Evolutionary conservation across 2,113 vertebrate genomes (phyloP), one percentile per base, ranked within the genome.

Genomic region (Willisornis vidua): DNA sequence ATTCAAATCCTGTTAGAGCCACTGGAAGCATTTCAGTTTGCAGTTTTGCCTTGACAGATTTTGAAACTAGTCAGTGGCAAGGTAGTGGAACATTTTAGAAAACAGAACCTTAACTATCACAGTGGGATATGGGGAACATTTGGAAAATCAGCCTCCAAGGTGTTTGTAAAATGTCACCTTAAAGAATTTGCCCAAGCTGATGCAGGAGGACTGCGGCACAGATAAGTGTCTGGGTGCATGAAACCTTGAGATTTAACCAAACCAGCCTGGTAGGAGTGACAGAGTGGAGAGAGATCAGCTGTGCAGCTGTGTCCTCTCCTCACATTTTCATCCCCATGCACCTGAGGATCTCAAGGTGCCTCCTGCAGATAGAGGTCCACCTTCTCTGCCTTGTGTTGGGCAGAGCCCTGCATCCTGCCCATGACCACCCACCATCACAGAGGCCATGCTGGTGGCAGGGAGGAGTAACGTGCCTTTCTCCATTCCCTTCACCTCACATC

Each of bases 311-410:
- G 57, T 52, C 41, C 54, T 54, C 41, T 76, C 29, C 25, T 2
- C 6, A 5, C 3, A 1, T 41, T 72, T 76, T 57, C 51, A 67
- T 14, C 6, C 9, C 28, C 26, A 1, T 8, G 17, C 14, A 43
- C 14, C n/a, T 37, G 39, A 25, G 18, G 14, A 37, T 88, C 14
- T 49, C 41, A 17, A 24, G 24, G 17, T 57, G 7, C 9, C 22
- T 29, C 5, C 35, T 39, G 12, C 14, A 28, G 16, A 7, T 0
- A 1, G 12, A 55, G 19, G 12, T 33, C 7, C 6, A 29, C 8
- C 16, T 5, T 67, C 12, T 14, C 35, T 84, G 46, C 37, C 25
- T 2, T 5, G 15, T 31, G 39, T 13, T 52, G 57, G 41, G n/a
- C 62, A 68, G 45, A 33, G 5, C 39, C 54, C 82, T 85, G 54